Percentiles rank a stretch among this genome's conserved stretches.
phyloP scores from a whole-genome alignment of 2,888 invertebrate genomes.

The Bruchidius siliquastri region DNA sequence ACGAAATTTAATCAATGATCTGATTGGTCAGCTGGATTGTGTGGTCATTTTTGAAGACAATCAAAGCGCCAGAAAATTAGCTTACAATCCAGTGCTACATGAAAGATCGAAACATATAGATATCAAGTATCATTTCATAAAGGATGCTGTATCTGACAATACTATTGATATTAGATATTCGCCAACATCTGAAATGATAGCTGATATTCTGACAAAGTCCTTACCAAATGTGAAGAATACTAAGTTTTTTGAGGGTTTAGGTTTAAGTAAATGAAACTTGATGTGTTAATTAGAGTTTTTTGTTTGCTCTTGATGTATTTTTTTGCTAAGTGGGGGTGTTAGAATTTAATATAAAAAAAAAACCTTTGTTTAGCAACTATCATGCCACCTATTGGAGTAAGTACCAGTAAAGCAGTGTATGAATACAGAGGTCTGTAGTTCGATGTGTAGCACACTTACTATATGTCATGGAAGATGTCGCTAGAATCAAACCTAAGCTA shows the following conservation, averaged over 20 bases:
- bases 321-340: background rate
- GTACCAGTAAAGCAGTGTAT: no score
- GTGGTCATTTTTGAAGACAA: conserved; percentile 19
- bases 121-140: conserved; percentile 18
- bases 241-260: conserved; percentile 4
- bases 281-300: no score
- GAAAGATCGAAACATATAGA: conserved; percentile 23
- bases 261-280: no score
- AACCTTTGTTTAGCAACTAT: no score
- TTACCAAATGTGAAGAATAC: conserved; percentile 7
- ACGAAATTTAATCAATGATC: conserved; percentile 14
- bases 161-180: conserved; percentile 14
- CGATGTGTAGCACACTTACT: no score
- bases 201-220: conserved; percentile 20
- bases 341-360: no score
- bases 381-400: no score
- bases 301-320: no score
- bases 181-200: conserved; percentile 16
- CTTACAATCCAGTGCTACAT: conserved; percentile 18
- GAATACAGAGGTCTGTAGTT: no score
- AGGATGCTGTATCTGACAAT: conserved; percentile 13
- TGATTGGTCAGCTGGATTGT: conserved; percentile 6
- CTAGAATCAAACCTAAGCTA: no score
- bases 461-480: no score
- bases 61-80: conserved; percentile 20